Conservation (phyloP, 1,140 invertebrate genomes). For the Mamestra configurata region DNA sequence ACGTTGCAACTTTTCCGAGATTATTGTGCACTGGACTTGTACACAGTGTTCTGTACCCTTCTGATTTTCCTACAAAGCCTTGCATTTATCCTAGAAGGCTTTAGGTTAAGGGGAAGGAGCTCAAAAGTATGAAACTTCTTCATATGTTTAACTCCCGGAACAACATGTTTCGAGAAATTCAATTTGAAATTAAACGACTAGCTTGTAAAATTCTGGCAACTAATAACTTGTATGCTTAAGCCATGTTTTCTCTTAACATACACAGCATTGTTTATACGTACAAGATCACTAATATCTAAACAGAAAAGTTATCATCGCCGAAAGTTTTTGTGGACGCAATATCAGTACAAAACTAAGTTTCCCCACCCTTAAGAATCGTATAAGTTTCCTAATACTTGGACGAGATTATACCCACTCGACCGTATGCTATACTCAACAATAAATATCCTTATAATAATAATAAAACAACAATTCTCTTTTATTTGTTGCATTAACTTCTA, state of each 20-base stretch:
- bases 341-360: conserved; percentile 76
- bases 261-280: conserved; percentile 9
- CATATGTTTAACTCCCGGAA: not conserved
- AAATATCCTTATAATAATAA: conserved; percentile 84
- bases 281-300: conserved; percentile 46
- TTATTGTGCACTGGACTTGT: conserved; percentile 37
- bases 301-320: conserved; percentile 74
- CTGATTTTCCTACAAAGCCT: not conserved
- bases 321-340: conserved; percentile 81
- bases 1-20: conserved; percentile 53
- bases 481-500: conserved; percentile 81
- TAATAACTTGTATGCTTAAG: too few species aligned
- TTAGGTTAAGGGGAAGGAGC: not conserved
- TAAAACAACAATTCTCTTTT: conserved; percentile 81
- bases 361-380: conserved; percentile 78
- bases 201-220: too few species aligned
- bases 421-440: conserved; percentile 73
- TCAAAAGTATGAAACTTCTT: not conserved
- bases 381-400: conserved; percentile 84
- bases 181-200: not conserved
- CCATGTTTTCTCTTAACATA: not conserved
- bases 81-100: not conserved
- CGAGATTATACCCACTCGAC: conserved; percentile 76
- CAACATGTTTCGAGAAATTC: not conserved
- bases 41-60: not conserved